A percentile compares a stretch with the other conserved stretches of the same genome.
phyloP scores from a whole-genome alignment of 2,888 invertebrate species.

The Ceramica pisi region DNA sequence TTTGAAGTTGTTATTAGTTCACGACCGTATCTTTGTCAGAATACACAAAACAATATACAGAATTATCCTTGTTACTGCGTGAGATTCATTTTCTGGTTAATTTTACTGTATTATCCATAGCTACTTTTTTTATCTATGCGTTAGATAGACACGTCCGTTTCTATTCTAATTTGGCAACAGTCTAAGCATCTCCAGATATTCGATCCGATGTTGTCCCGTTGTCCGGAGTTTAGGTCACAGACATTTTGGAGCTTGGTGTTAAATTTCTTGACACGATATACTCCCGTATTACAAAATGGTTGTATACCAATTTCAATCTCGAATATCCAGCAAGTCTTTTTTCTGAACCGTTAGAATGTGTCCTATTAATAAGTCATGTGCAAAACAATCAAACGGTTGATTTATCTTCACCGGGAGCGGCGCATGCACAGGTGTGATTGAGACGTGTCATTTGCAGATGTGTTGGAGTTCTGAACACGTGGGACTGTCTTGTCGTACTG shows the following conservation, averaged over 20 bases:
- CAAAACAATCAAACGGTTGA: slow-evolving; percentile 57
- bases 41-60: too few relatives aligned
- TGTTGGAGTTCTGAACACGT: slow-evolving; percentile 36
- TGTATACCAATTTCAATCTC: slow-evolving; percentile 20
- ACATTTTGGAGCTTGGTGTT: slow-evolving; percentile 34
- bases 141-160: slow-evolving; percentile 15
- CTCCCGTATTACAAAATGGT: slow-evolving; percentile 10
- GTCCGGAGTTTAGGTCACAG: slow-evolving; percentile 45
- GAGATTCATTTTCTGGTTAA: neutral
- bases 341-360: slow-evolving; percentile 29
- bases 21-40: slow-evolving; percentile 1
- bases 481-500: slow-evolving; percentile 29
- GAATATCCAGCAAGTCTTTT: slow-evolving; percentile 29
- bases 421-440: slow-evolving; percentile 56
- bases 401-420: slow-evolving; percentile 46
- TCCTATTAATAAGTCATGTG: slow-evolving; percentile 53
- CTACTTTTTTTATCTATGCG: slow-evolving; percentile 12
- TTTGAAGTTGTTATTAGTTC: slow-evolving; percentile 23
- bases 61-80: neutral
- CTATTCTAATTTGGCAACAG: slow-evolving; percentile 54
- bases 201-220: slow-evolving; percentile 38
- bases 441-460: slow-evolving; percentile 45
- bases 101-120: neutral
- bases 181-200: slow-evolving; percentile 49
- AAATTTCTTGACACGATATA: slow-evolving; percentile 19